Percentiles rank a stretch among this genome's conserved stretches.
These are phyloP conservation scores for Lates japonicus DNA, from an alignment of 2,797 vertebrate genomes.

Conservation along the genomic window DNA sequence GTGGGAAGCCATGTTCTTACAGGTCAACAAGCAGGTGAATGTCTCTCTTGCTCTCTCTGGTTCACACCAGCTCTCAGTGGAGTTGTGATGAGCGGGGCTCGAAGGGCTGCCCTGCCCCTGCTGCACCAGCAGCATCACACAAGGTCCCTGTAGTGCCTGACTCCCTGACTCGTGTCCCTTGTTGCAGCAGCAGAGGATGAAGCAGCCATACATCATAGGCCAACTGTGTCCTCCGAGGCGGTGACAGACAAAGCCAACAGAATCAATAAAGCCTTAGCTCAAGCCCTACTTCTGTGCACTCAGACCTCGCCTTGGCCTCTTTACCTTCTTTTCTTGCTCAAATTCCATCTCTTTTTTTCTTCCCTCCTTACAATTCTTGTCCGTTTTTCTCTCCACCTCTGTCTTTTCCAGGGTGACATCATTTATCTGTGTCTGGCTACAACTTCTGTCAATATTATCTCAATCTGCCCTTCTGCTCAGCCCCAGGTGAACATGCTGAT, in stretches of 20 bases:
- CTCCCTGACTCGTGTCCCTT: slow-evolving; percentile 71
- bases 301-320: slow-evolving; percentile 49
- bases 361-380: slow-evolving; percentile 33
- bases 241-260: slow-evolving; percentile 76
- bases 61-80: slow-evolving; percentile 55
- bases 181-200: slow-evolving; percentile 56
- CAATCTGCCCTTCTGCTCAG: slow-evolving; percentile 65
- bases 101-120: slow-evolving; percentile 50
- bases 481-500: slow-evolving; percentile 76
- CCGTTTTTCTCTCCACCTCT: slow-evolving; percentile 43
- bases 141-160: slow-evolving; percentile 64
- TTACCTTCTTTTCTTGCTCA: slow-evolving; percentile 56
- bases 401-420: slow-evolving; percentile 62
- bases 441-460: slow-evolving; percentile 81
- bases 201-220: slow-evolving; percentile 79
- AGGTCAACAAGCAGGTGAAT: slow-evolving; percentile 65
- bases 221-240: slow-evolving; percentile 74
- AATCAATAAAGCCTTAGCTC: slow-evolving; percentile 80
- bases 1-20: slow-evolving; percentile 34
- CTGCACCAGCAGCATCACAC: slow-evolving; percentile 57
- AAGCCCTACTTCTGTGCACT: slow-evolving; percentile 64
- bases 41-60: slow-evolving; percentile 38
- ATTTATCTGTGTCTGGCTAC: slow-evolving; percentile 72
- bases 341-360: slow-evolving; percentile 32
- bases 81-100: slow-evolving; percentile 58